Conservation (phyloP, 2,113 vertebrate genomes). For the Danio rerio region GRCz12tu NC_133177.1:1216501-1217000, state of each 20-base stretch:
- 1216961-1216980: too few relatives aligned
- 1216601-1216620: conserved; percentile 2
- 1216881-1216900: too few relatives aligned
- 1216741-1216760: background rate
- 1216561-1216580: background rate
- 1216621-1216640: conserved; percentile 18
- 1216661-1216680: background rate
- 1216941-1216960: too few relatives aligned
- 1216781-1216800: too few relatives aligned
- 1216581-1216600: conserved; percentile 24
- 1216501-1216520: background rate
- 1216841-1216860: too few relatives aligned
- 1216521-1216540: background rate
- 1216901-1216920: too few relatives aligned
- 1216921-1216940: too few relatives aligned
- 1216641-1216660: conserved; percentile 1
- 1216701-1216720: background rate
- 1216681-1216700: background rate
- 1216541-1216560: background rate
- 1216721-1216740: background rate
- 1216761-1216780: background rate
- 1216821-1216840: too few relatives aligned
- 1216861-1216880: too few relatives aligned
- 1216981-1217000: too few relatives aligned
- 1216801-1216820: too few relatives aligned